A percentile compares a stretch with the other conserved stretches of the same genome.
Evolutionary conservation across 2,797 vertebrate species (phyloP).

Genomic region (Lepus oiostolus): DNA sequence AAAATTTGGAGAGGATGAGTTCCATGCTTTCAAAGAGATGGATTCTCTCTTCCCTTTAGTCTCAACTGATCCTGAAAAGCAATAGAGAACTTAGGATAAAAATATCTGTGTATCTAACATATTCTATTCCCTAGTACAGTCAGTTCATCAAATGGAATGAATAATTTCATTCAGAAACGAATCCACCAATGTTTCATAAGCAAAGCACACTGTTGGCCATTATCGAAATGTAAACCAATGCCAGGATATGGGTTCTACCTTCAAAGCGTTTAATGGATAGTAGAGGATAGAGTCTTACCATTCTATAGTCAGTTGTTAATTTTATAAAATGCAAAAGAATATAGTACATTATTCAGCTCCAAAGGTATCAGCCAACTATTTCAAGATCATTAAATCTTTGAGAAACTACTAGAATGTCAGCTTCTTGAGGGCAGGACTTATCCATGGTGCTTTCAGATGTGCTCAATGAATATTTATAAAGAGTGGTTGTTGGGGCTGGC

Average conservation of each 20-base stretch:
- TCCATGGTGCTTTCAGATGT: background rate
- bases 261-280: background rate
- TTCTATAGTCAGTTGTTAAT: constrained; percentile 47
- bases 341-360: constrained; percentile 32
- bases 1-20: constrained; percentile 31
- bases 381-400: constrained; percentile 12
- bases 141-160: constrained; percentile 45
- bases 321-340: background rate
- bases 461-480: background rate
- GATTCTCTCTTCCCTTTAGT: background rate
- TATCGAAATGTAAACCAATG: background rate
- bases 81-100: constrained; percentile 60
- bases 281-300: background rate
- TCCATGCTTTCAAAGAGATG: background rate
- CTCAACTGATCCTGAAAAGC: constrained; percentile 21
- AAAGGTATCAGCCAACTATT: constrained; percentile 46
- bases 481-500: background rate
- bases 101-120: constrained; percentile 46
- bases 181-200: background rate
- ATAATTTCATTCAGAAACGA: constrained; percentile 48
- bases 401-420: background rate
- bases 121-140: constrained; percentile 32
- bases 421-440: background rate
- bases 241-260: background rate
- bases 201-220: background rate